A percentile compares a stretch with the other conserved stretches of the same genome.
phyloP scores from a whole-genome alignment of 1,140 invertebrate species.

The Plodia interpunctella region DNA sequence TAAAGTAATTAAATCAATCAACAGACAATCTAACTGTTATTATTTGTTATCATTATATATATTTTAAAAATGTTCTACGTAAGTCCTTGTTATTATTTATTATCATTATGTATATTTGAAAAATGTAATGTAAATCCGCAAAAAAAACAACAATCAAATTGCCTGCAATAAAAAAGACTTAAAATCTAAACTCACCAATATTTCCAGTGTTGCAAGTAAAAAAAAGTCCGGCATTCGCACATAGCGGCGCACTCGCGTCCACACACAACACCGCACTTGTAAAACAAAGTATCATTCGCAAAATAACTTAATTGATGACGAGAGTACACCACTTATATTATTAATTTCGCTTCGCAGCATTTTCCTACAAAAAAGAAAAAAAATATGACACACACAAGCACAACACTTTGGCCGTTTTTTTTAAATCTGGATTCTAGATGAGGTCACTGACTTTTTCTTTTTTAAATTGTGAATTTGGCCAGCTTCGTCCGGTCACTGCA shows the following conservation, averaged over 20 bases:
- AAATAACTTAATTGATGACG: slow-evolving; percentile 73
- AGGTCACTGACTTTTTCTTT: slow-evolving; percentile 39
- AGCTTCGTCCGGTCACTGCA: slow-evolving; percentile 74
- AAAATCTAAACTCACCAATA: slow-evolving; percentile 38
- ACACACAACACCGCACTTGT: slow-evolving; percentile 68
- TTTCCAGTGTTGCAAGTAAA: slow-evolving; percentile 28
- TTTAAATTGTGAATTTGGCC: slow-evolving; percentile 69
- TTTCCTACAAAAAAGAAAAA: slow-evolving; percentile 75
- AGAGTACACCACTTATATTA: slow-evolving; percentile 76
- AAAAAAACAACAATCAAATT: not conserved
- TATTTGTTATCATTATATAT: no score
- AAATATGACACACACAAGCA: slow-evolving; percentile 55
- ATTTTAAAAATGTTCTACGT: no score
- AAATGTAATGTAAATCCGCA: no score
- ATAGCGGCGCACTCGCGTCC: slow-evolving; percentile 59
- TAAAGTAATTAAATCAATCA: no score
- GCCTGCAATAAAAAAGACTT: not conserved
- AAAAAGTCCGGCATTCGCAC: slow-evolving; percentile 43
- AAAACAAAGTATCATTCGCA: slow-evolving; percentile 74
- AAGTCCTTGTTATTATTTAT: no score
- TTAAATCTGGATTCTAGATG: slow-evolving; percentile 21
- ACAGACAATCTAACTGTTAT: not conserved
- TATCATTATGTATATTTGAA: no score
- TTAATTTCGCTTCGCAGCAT: slow-evolving; percentile 71
- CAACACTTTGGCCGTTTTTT: slow-evolving; percentile 43